Evolutionary conservation across 2,888 invertebrate genomes (phyloP), one percentile per base, ranked within the genome.

Genomic region (Carabus problematicus): DNA sequence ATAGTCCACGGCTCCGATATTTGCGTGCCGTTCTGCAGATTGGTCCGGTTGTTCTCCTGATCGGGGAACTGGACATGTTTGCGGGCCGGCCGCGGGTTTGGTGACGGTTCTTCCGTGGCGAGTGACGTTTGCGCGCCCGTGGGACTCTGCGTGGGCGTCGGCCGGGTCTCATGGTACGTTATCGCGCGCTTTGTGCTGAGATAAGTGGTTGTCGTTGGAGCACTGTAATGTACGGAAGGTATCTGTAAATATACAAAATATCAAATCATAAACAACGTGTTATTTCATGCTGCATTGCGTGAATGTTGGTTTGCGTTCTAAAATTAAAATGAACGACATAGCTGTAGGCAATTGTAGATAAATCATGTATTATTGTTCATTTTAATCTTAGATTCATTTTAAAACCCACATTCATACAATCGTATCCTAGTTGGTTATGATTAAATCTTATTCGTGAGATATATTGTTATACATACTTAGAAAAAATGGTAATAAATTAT

Each of bases 41-140:
- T 29, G 29, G 29, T 29, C 7, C 8, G 61, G 70, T 62, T 69
- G 61, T 29, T 66, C 66, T 61, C 62, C 49, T 19, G 75, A 73
- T 89, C 89, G 0, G 88, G 89, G 75, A 91, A 91, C 77, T 91
- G 89, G 0, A 91, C 91, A 74, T 90, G 90, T 74, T 91, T 91
- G 77, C 88, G 86, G 16, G 83, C 81, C 16, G 82, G 83, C 54
- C 83, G 81, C 18, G 84, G 76, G 49, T 83, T 81, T 16, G 85
- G 85, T 0, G 85, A 85, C 79, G 78, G 73, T 62, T 78, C 80
- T 54, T 79, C 76, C 58, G 72, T 79, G 75, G 59, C 83, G 79
- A 62, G 81, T 76, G 70, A 85, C 78, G 72, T 81, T 77, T 72
- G 86, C 76, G 73, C 82, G 79, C 77, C 84, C 79, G 82, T 87